Evolutionary conservation across 2,888 invertebrate species (phyloP).

Genomic region (Mylabris sibirica): DNA sequence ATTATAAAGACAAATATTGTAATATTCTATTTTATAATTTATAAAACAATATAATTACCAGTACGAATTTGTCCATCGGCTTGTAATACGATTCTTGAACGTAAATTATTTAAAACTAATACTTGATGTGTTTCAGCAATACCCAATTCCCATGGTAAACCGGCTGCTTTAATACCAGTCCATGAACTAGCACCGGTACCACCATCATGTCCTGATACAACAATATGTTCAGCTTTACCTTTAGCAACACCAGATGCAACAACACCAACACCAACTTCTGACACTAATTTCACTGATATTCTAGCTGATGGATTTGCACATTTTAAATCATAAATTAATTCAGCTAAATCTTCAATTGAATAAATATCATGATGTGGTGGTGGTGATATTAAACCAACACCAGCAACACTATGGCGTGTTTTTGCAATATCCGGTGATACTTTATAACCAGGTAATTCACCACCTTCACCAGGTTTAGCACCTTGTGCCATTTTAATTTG

Average conservation of each 20-base stretch:
- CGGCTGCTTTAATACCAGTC: slow-evolving; percentile 99
- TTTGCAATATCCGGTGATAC: slow-evolving; percentile 94
- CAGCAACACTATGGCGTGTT: slow-evolving; percentile 94
- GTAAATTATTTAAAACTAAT: slow-evolving; percentile 88
- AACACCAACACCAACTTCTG: slow-evolving; percentile 98
- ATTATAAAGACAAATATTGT: slow-evolving; percentile 30
- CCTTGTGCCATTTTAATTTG: slow-evolving; percentile 99
- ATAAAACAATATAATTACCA: slow-evolving; percentile 63
- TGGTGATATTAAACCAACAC: slow-evolving; percentile 97
- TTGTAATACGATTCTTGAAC: slow-evolving; percentile 93
- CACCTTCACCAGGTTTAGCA: slow-evolving; percentile 99
- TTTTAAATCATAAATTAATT: slow-evolving; percentile 97
- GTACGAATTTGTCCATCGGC: slow-evolving; percentile 96
- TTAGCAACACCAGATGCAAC: slow-evolving; percentile 92
- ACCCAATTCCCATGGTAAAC: slow-evolving; percentile 98
- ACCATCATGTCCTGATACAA: slow-evolving; percentile 98
- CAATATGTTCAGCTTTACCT: slow-evolving; percentile 94
- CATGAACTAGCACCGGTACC: slow-evolving; percentile 99
- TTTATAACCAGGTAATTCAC: slow-evolving; percentile 91
- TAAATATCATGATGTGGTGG: slow-evolving; percentile 99
- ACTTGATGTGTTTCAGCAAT: slow-evolving; percentile 99
- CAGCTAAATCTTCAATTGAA: slow-evolving; percentile 98
- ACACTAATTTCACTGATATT: slow-evolving; percentile 97
- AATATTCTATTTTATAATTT: slow-evolving; percentile 11
- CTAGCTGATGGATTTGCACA: slow-evolving; percentile 95